Percentiles rank a stretch among this genome's conserved stretches.
Conservation (phyloP, 2,113 vertebrate genomes). For the Sminthopsis crassicaudata region DNA sequence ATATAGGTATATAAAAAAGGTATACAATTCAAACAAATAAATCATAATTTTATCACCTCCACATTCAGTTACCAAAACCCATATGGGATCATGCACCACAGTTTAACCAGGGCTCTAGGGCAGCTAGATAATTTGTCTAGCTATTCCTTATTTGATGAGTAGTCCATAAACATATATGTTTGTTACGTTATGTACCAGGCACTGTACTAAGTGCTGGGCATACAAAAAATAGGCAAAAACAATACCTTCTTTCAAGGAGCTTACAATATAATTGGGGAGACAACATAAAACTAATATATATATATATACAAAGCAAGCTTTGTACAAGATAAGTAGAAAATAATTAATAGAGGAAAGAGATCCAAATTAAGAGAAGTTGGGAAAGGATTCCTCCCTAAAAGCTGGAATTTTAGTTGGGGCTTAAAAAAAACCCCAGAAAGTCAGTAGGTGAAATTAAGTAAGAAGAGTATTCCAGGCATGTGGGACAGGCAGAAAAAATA, state of each 20-base stretch:
- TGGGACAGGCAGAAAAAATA: background rate
- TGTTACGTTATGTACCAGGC: background rate
- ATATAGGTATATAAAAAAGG: too few species aligned
- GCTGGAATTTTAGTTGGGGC: background rate
- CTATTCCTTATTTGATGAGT: background rate
- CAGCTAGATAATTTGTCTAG: background rate
- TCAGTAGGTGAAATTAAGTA: background rate
- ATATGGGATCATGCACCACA: too few species aligned
- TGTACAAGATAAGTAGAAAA: background rate
- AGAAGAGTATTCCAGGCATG: background rate
- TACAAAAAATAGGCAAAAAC: background rate
- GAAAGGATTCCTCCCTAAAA: background rate
- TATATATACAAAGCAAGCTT: background rate
- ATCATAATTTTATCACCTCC: too few species aligned
- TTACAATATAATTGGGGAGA: background rate
- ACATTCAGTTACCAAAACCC: too few species aligned
- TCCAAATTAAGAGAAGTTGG: too few species aligned
- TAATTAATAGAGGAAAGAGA: background rate
- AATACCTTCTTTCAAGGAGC: background rate
- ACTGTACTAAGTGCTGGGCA: background rate
- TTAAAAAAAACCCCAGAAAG: background rate
- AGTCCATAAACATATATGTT: background rate
- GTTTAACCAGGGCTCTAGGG: too few species aligned
- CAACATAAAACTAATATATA: too few species aligned
- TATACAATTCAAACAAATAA: too few species aligned